Evolutionary conservation across 2,797 vertebrate species (phyloP), one percentile per base, ranked within the genome.

Genomic region (Hafferia zeledoni): DNA sequence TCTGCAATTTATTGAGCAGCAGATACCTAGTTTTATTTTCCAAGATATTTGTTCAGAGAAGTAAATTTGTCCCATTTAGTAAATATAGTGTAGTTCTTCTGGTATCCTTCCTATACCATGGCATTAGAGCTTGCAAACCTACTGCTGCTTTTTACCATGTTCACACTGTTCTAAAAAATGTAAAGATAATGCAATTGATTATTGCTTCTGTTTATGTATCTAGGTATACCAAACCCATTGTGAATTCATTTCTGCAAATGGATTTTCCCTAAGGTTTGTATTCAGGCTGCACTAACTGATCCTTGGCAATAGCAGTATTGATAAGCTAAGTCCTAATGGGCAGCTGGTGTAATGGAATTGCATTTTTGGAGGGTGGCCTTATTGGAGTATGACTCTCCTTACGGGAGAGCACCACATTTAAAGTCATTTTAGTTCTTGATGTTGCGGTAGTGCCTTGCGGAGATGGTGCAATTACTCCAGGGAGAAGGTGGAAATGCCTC

Each of bases 401-500:
- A 70, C 30, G 7, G 50, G 31, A 89, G 39, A 90, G 49, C 49
- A 35, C 44, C 25, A 17, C 47, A n/a, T 82, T 83, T 82, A 8
- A 63, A 79, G 27, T 91, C 3, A n/a, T 84, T 92, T 82, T 43
- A 80, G 68, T 92, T 94, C 68, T 94, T 89, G 74, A 65, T 74
- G 47, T 84, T 50, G 59, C n/a, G 31, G n/a, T 78, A 39, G 59
- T 61, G 78, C 70, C 43, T 37, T 56, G 22, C 50, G 31, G 68
- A 91, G 74, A 35, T 22, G 5, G 23, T 69, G 22, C 0, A 0
- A 10, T 90, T 95, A 65, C 93, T 94, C 88, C 37, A 81, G 93
- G 94, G 95, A 90, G 68, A 90, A 92, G 61, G 49, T 89, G 65
- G 77, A 90, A 94, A 71, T 83, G 92, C 69, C 61, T 92, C 19